A percentile compares a stretch with the other conserved stretches of the same genome.
Evolutionary conservation across 2,888 invertebrate genomes (phyloP).

Genomic region (Steinernema hermaphroditum): DNA sequence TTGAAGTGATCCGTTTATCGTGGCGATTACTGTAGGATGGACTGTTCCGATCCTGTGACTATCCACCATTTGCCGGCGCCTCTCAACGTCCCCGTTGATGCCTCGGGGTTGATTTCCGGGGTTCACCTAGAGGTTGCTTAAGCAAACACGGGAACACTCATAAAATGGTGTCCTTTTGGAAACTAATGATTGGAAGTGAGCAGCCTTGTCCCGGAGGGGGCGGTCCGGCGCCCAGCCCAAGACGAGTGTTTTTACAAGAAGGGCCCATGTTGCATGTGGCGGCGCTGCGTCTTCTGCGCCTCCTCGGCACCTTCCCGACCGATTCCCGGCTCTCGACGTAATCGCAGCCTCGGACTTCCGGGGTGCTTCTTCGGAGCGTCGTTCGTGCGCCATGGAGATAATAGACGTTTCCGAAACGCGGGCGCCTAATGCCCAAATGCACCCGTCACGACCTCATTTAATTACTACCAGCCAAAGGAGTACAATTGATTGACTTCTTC

Average conservation of each 20-base stretch:
- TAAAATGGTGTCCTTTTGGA: neutral
- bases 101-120: no score
- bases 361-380: no score
- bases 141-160: neutral
- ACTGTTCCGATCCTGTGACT: no score
- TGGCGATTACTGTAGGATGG: no score
- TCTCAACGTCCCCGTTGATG: no score
- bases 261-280: neutral
- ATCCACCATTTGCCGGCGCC: no score
- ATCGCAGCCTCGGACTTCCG: no score
- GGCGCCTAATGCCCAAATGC: constrained; percentile 26
- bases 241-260: constrained; percentile 16
- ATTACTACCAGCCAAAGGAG: constrained; percentile 24
- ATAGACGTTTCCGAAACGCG: constrained; percentile 21
- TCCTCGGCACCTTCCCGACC: no score
- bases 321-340: no score
- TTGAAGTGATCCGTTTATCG: no score
- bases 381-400: constrained; percentile 14
- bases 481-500: constrained; percentile 27
- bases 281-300: no score
- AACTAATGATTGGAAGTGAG: constrained; percentile 8
- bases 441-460: constrained; percentile 31
- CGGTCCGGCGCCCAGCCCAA: neutral
- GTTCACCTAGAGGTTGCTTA: neutral
- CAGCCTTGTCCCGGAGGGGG: constrained; percentile 3